Percentiles rank a stretch among this genome's conserved stretches.
phyloP scores from a whole-genome alignment of 2,797 vertebrate genomes.

The Carcharodon carcharias region DNA sequence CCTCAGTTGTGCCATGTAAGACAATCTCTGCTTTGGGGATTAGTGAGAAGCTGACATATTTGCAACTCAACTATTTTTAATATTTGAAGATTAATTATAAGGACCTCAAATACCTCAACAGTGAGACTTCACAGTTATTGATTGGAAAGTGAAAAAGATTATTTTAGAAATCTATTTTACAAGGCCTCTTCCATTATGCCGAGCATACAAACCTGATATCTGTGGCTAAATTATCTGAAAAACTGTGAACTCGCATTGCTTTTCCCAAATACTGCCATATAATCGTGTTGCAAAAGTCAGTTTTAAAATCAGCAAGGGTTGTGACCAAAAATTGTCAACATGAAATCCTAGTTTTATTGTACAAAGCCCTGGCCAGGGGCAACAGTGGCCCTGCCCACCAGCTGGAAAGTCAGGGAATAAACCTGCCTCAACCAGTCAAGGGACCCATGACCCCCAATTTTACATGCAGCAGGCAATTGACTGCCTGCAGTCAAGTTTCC shows the following conservation, averaged over 20 bases:
- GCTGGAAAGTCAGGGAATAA: not conserved
- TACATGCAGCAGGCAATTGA: not conserved
- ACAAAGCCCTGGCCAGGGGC: not conserved
- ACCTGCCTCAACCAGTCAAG: not conserved
- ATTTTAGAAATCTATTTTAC: not conserved
- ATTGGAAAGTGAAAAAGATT: not conserved
- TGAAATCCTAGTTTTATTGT: not conserved
- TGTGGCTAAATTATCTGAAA: not conserved
- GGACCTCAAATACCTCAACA: not conserved
- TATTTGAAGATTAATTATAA: not conserved
- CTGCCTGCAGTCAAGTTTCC: too few species aligned
- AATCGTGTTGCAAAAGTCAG: not conserved
- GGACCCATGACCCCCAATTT: not conserved
- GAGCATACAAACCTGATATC: not conserved
- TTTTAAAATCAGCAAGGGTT: not conserved
- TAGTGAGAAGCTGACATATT: not conserved
- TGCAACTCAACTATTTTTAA: not conserved
- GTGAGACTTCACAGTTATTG: not conserved
- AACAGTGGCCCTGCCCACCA: not conserved
- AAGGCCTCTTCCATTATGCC: not conserved
- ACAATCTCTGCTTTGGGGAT: constrained; percentile 39
- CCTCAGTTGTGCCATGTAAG: constrained; percentile 96
- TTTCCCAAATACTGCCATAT: not conserved
- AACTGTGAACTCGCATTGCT: not conserved
- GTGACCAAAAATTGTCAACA: not conserved